Evolutionary conservation across 2,888 invertebrate species (phyloP).

Genomic region (Morpho helenor): DNA sequence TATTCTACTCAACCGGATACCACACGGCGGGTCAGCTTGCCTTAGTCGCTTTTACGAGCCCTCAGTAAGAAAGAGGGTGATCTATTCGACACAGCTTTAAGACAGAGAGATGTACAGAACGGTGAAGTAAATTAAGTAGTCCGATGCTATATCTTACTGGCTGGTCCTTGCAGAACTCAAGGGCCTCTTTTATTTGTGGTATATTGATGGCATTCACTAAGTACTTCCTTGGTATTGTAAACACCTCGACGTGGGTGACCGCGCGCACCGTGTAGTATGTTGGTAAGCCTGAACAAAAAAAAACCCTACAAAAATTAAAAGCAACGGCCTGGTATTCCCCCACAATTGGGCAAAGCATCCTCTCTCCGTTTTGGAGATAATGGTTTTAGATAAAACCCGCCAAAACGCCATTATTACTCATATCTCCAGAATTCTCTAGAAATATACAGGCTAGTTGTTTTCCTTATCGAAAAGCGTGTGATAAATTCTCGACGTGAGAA

Average conservation of each 20-base stretch:
- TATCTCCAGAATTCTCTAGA: background rate
- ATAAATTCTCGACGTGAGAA: no score
- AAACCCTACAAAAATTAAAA: no score
- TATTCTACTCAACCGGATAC: no score
- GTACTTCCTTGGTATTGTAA: conserved; percentile 50
- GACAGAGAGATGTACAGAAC: no score
- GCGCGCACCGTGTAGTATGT: conserved; percentile 58
- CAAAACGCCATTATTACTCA: background rate
- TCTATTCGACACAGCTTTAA: no score
- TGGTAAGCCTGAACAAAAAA: conserved; percentile 45
- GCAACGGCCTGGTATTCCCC: no score
- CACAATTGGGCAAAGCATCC: background rate
- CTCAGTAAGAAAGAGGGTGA: no score
- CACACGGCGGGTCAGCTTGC: no score
- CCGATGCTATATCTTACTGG: conserved; percentile 37
- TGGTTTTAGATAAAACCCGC: background rate
- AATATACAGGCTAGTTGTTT: background rate
- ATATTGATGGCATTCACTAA: conserved; percentile 39
- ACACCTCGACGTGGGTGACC: conserved; percentile 55
- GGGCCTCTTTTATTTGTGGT: conserved; percentile 49
- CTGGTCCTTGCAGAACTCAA: conserved; percentile 42
- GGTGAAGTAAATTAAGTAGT: background rate
- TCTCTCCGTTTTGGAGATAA: background rate
- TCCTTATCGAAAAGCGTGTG: no score
- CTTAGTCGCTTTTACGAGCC: no score